Percentiles rank a stretch among this genome's conserved stretches.
These are phyloP conservation scores for Chironomus striatipennis DNA, from an alignment of 1,140 invertebrate genomes.

Conservation along the genomic window DNA sequence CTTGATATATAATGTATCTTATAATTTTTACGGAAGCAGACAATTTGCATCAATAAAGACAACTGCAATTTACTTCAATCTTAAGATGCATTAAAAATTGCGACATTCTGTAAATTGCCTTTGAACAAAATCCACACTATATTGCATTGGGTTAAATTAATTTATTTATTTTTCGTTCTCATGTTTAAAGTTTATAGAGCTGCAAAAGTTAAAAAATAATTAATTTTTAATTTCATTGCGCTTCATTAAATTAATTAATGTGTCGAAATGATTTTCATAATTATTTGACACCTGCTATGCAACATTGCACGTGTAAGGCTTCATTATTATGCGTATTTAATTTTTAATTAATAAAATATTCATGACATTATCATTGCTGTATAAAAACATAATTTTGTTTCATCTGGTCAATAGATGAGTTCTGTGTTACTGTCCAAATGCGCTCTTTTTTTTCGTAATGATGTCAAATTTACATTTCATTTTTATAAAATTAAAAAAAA, in stretches of 20 bases:
- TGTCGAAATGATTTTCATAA: constrained; percentile 14
- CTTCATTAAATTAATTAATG: constrained; percentile 15
- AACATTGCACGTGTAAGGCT: not conserved
- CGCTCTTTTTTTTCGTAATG: too few species aligned
- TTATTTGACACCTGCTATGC: constrained; percentile 12
- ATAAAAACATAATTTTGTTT: too few species aligned
- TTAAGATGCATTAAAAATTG: not conserved
- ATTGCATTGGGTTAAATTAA: not conserved
- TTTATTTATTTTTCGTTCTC: not conserved
- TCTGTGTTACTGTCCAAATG: too few species aligned
- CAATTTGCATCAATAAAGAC: constrained; percentile 13
- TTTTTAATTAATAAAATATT: constrained; percentile 15
- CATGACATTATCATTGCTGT: not conserved
- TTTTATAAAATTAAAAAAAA: too few species aligned
- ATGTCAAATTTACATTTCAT: too few species aligned
- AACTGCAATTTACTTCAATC: constrained; percentile 3
- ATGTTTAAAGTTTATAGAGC: not conserved
- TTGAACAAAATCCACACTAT: not conserved
- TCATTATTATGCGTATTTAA: not conserved
- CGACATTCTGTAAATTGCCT: not conserved
- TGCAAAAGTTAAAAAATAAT: not conserved
- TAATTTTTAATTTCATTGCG: constrained; percentile 9
- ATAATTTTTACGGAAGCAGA: not conserved
- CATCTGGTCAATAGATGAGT: too few species aligned
- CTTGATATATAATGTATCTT: not conserved